Evolutionary conservation across 2,113 vertebrate species (phyloP), one percentile per base, ranked within the genome.

Genomic region (Hoplias malabaricus): DNA sequence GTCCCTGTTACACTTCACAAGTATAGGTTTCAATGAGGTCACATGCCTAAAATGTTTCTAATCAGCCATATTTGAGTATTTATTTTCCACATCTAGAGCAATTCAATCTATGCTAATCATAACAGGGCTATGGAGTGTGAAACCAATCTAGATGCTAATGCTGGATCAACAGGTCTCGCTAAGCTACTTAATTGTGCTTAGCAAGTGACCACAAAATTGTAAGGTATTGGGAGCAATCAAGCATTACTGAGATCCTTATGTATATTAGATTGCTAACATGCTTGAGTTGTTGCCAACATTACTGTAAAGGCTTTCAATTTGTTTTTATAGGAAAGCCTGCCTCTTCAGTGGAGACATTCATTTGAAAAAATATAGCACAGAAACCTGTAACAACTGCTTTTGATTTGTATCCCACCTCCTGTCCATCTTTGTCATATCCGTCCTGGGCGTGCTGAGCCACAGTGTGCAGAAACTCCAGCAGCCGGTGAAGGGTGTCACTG

Each of bases 401-500:
- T 13, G 42, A 14, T 1, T 2, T 0, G 7, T 12, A 31, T 12
- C 74, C 84, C 87, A 97, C 97, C 91, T 96, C 91, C 38, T 92
- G 93, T 16, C 96, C 94, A 0, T 94, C 93, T 81, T 90, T 92
- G 86, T 92, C 90, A 68, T 89, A 82, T 42, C 88, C 84, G 81
- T 97, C 94, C 12, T 96, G 91, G 12, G 98, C 96, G 0, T 96
- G 95, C 73, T 87, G 88, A 82, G 95, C 95, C 82, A 99, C 97
- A 0, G 92, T 96, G 83, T 94, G 94, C 85, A 99, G 93, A 90
- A 98, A 94, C 84, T 94, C 92, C 14, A 99, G 93, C 79, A 99
- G 94, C 34, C 95, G 91, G 83, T 98, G 95, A 43, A 99, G 93
- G 2, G 97, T 99, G 89, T 98, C 98, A 29, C 96, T 96, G 91